phyloP scores from a whole-genome alignment of 2,113 vertebrate species.

The Bubalus kerabau region DNA sequence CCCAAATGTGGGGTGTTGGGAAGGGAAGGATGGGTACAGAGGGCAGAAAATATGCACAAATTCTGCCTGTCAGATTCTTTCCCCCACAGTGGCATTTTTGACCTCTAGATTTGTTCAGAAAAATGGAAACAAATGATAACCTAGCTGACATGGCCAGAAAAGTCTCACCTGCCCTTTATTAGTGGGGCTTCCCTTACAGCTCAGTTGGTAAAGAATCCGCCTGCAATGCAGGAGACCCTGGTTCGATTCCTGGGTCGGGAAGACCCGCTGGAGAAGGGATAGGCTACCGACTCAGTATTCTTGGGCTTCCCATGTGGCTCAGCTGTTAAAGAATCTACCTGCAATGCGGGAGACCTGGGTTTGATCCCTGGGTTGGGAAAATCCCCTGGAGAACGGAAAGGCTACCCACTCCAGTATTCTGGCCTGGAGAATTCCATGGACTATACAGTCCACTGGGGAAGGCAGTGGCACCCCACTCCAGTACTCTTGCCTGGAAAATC shows the following conservation, averaged over 20 bases:
- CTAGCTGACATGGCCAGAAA: constrained; percentile 22
- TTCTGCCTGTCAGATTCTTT: neutral
- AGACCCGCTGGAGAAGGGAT: neutral
- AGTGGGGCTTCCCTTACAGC: neutral
- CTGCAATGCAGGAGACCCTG: neutral
- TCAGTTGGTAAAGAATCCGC: neutral
- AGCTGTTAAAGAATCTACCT: neutral
- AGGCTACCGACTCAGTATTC: neutral
- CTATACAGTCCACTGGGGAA: neutral
- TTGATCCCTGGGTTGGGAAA: neutral
- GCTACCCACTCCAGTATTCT: neutral
- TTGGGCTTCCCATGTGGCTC: neutral
- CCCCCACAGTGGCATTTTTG: constrained; percentile 38
- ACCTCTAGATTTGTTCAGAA: constrained; percentile 66
- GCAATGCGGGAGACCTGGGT: neutral
- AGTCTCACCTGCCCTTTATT: constrained; percentile 8
- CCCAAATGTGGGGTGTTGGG: neutral
- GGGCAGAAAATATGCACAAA: neutral
- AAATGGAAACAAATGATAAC: constrained; percentile 38
- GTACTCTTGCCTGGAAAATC: too few species aligned
- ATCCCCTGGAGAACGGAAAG: neutral
- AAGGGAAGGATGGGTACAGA: accelerated
- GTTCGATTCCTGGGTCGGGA: neutral
- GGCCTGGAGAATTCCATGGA: neutral
- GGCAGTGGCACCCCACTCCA: too few species aligned